These are phyloP conservation scores for Tetraodon nigroviridis DNA, from an alignment of 2,113 vertebrate species.

Conservation along the genomic window DNA sequence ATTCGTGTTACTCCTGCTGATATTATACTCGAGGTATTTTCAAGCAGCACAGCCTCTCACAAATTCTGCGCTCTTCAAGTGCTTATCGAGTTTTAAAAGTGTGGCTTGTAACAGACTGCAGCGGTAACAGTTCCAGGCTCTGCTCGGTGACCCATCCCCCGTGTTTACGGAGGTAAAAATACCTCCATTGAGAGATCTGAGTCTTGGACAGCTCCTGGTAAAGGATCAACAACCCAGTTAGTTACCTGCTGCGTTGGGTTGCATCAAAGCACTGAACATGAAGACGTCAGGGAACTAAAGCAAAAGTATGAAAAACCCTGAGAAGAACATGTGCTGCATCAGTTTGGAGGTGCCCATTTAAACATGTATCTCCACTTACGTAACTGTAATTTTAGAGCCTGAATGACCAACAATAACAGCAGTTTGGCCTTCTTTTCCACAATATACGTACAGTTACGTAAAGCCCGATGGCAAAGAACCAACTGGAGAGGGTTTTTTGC, in stretches of 20 bases:
- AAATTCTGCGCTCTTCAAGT: too few species aligned
- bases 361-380: constrained; percentile 24
- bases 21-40: too few species aligned
- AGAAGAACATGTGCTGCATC: neutral
- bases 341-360: constrained; percentile 2
- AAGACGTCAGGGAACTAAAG: constrained; percentile 4
- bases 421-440: constrained; percentile 29
- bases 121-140: too few species aligned
- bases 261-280: neutral
- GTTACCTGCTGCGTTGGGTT: neutral
- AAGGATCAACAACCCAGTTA: neutral
- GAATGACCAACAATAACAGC: constrained; percentile 11
- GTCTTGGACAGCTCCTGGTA: neutral
- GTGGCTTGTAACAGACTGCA: too few species aligned
- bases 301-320: neutral
- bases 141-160: too few species aligned
- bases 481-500: constrained; percentile 3
- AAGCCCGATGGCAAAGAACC: constrained; percentile 29
- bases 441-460: constrained; percentile 33
- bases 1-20: constrained; percentile 1
- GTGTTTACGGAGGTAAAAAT: too few species aligned
- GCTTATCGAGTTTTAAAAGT: too few species aligned
- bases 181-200: too few species aligned
- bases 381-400: constrained; percentile 33
- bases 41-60: too few species aligned